Evolutionary conservation across 1,140 invertebrate species (phyloP).

Genomic region (Drosophila pruinosa): DNA sequence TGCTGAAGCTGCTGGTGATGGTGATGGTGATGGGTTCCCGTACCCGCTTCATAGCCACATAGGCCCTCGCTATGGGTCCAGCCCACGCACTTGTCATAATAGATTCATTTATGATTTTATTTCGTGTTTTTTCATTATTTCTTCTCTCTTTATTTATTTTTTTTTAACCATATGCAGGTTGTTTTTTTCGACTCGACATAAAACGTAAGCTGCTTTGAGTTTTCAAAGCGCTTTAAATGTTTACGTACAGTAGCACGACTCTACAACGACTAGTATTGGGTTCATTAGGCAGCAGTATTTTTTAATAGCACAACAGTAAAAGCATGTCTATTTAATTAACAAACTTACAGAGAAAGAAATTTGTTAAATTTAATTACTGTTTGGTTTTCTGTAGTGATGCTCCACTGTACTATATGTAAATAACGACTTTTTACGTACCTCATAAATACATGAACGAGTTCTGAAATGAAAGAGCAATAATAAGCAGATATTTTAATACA

Average conservation of each 20-base stretch:
- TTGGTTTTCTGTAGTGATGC: too few species aligned
- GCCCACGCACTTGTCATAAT: slow-evolving; percentile 79
- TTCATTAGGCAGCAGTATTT: neutral
- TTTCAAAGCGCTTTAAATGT: slow-evolving; percentile 54
- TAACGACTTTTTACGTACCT: slow-evolving; percentile 49
- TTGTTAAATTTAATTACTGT: too few species aligned
- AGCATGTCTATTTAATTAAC: too few species aligned
- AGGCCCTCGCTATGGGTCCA: neutral
- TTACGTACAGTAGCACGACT: neutral
- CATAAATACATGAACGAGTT: slow-evolving; percentile 71
- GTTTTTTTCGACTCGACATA: slow-evolving; percentile 22
- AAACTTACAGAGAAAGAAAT: too few species aligned
- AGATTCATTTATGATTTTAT: slow-evolving; percentile 74
- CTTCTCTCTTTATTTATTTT: neutral
- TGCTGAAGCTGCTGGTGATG: too few species aligned
- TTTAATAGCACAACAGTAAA: too few species aligned
- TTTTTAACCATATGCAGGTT: slow-evolving; percentile 55
- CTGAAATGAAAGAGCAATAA: slow-evolving; percentile 47
- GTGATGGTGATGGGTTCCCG: slow-evolving; percentile 12
- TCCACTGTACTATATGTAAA: neutral
- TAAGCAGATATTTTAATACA: neutral
- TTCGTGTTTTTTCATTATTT: slow-evolving; percentile 33
- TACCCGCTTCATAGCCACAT: slow-evolving; percentile 19
- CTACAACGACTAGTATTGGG: neutral
- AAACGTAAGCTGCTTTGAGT: slow-evolving; percentile 65